These are phyloP conservation scores for Aphidoletes aphidimyza DNA, from an alignment of 2,888 invertebrate species.

Conservation along the genomic window DNA sequence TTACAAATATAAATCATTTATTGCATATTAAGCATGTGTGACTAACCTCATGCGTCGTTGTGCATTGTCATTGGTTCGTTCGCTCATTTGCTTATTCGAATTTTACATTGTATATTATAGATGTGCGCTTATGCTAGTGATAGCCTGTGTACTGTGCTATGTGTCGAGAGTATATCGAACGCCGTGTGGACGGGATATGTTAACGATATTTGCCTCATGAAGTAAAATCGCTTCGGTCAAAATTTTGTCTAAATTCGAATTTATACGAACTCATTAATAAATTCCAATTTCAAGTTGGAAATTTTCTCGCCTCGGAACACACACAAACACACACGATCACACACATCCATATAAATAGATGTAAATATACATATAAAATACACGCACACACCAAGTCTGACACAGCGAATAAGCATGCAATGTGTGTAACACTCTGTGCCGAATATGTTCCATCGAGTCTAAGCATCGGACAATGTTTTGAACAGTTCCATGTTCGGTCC, in stretches of 20 bases:
- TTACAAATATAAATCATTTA: conserved; percentile 51
- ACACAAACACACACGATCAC: neutral
- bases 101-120: neutral
- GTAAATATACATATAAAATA: neutral
- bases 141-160: neutral
- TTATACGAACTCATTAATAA: conserved; percentile 49
- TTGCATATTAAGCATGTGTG: conserved; percentile 38
- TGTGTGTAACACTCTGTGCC: neutral
- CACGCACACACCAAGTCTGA: neutral
- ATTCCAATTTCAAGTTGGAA: neutral
- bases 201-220: neutral
- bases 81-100: neutral
- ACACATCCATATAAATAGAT: neutral
- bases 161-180: neutral
- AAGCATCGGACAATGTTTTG: conserved; percentile 19
- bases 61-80: conserved; percentile 42
- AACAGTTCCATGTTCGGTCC: conserved; percentile 38
- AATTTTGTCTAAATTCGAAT: conserved; percentile 49
- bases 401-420: too few species aligned
- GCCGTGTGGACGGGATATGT: neutral
- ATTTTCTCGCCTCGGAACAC: conserved; percentile 17
- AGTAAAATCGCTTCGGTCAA: conserved; percentile 41
- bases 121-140: neutral
- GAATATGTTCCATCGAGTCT: neutral
- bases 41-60: conserved; percentile 39